Base-by-base conservation (phyloP, 2,113 vertebrate genomes). In the Hucho hucho region DNA sequence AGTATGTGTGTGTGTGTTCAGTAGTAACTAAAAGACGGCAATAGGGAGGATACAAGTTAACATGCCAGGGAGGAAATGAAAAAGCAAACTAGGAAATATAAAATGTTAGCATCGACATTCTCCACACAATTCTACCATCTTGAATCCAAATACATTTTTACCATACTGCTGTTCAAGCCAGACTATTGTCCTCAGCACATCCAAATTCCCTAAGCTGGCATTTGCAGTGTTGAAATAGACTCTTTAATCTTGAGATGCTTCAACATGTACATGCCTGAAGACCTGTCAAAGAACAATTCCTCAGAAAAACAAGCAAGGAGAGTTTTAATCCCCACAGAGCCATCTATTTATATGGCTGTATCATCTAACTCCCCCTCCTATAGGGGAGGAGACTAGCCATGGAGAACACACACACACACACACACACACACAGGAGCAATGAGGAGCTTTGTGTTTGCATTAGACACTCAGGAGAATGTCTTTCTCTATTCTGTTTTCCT, bases 291-390 rank as follows among this genome's bases (percentile, higher is more conserved):
- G 59, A 56, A 75, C 73, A 73, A 75, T 82, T 83, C 78, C 74
- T 85, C 75, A 80, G 73, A 81, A 72, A 84, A 85, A 86, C 76
- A 70, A 84, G 78, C 80, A 82, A 81, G 76, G 68, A 72, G 22
- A 71, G 61, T 79, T 83, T 77, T 83, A 73, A 71, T 86, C 79
- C 72, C 79, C 73, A 73, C 59, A 74, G 83, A 87, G 74, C 74
- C 37, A 84, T 74, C 78, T 87, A 86, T 90, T 89, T 86, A 86
- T 87, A 81, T 79, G 84, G 74, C 75, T 82, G 75, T 64, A 76
- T 83, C 85, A 83, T 88, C 79, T 75, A 74, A 75, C 75, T 16
- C 61, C 69, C 13, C 65, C 24, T 43, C 70, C 73, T 71, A 43
- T 43, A 43, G 26, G 29, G 29, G 53, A 49, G 22, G 69, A 63